Percentiles rank a stretch among this genome's conserved stretches.
phyloP scores from a whole-genome alignment of 1,140 invertebrate species.

The Sitobion miscanthi region DNA sequence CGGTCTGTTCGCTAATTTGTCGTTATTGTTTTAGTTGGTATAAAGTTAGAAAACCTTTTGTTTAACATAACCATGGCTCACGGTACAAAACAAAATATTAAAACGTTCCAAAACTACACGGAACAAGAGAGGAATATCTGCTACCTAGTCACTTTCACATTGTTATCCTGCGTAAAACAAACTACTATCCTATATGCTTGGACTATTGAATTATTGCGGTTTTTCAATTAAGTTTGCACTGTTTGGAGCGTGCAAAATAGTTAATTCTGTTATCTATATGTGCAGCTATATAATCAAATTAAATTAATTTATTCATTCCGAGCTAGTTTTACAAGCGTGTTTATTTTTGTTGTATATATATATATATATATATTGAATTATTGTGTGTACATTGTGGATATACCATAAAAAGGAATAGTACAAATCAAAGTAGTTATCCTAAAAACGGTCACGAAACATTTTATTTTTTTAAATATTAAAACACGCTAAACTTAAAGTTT shows the following conservation, averaged over 20 bases:
- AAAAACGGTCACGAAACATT: not conserved
- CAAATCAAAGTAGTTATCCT: not conserved
- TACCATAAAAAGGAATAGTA: not conserved
- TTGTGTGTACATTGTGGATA: not conserved
- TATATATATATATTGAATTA: not conserved
- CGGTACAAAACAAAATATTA: not conserved
- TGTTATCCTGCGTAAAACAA: not conserved
- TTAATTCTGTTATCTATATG: not conserved
- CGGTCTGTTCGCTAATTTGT: not conserved
- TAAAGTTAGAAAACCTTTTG: not conserved
- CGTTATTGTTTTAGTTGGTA: constrained; percentile 28
- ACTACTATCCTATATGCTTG: not conserved
- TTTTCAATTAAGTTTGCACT: not conserved
- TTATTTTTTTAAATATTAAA: not conserved
- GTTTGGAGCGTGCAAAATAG: not conserved
- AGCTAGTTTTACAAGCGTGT: not conserved
- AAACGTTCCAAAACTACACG: not conserved
- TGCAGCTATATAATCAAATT: not conserved
- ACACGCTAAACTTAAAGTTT: not conserved
- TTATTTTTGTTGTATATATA: not conserved
- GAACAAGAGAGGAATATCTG: not conserved
- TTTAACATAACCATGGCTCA: not conserved
- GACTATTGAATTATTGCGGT: constrained; percentile 14
- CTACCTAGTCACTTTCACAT: not conserved
- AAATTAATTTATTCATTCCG: not conserved